These are phyloP conservation scores for Zeuzera pyrina DNA, from an alignment of 2,888 invertebrate species.

Conservation along the genomic window DNA sequence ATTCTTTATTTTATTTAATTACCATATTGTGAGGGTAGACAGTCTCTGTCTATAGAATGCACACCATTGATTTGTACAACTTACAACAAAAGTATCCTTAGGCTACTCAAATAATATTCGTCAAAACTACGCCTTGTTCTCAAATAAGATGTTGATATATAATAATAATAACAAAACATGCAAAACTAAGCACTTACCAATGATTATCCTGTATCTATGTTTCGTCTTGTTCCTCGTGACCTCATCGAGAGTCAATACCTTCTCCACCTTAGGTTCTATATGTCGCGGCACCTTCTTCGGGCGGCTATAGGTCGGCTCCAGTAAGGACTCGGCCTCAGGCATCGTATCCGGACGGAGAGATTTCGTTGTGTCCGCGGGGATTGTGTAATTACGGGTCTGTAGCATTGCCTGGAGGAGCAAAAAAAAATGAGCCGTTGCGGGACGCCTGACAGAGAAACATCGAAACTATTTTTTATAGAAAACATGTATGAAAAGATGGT, in stretches of 20 bases:
- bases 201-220: conserved; percentile 65
- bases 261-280: conserved; percentile 47
- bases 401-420: conserved; percentile 42
- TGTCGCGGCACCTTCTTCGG: conserved; percentile 46
- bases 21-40: too few relatives aligned
- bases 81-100: too few relatives aligned
- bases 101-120: too few relatives aligned
- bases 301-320: conserved; percentile 11
- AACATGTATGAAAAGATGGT: too few relatives aligned
- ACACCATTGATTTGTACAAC: too few relatives aligned
- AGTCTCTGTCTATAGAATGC: too few relatives aligned
- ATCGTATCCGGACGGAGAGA: conserved; percentile 34
- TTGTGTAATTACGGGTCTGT: conserved; percentile 49
- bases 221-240: conserved; percentile 68
- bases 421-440: background rate
- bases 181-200: conserved; percentile 39
- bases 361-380: conserved; percentile 46
- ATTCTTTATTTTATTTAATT: too few relatives aligned
- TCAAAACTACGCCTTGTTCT: background rate
- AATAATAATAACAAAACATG: background rate
- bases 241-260: conserved; percentile 58
- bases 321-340: conserved; percentile 12
- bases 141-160: background rate
- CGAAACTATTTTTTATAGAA: too few relatives aligned
- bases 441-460: too few relatives aligned